Conservation (phyloP, 2,888 invertebrate species). For the Drosophila parthenogenetica region DNA sequence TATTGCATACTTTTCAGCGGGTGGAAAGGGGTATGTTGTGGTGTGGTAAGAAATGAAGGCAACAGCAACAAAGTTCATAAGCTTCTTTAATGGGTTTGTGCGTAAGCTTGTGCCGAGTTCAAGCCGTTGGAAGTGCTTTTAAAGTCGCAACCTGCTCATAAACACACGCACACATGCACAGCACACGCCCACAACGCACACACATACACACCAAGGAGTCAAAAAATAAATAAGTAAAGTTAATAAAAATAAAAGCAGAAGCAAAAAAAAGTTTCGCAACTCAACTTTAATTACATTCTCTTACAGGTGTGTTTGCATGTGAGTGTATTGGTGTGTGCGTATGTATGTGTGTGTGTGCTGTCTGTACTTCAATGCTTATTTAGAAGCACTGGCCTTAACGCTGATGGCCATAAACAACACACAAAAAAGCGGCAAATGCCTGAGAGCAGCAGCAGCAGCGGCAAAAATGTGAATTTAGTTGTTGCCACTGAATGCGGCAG, state of each 20-base stretch:
- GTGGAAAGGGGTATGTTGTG: background rate
- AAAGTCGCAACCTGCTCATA: constrained; percentile 62
- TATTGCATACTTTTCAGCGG: constrained; percentile 77
- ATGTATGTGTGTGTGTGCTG: constrained; percentile 16
- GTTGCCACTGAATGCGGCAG: constrained; percentile 54
- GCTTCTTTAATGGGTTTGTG: constrained; percentile 79
- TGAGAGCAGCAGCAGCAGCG: constrained; percentile 26
- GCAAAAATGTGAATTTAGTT: constrained; percentile 68
- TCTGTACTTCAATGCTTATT: constrained; percentile 72
- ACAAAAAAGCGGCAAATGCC: constrained; percentile 62
- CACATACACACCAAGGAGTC: constrained; percentile 22
- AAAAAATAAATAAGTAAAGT: constrained; percentile 75
- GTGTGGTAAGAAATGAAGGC: constrained; percentile 1
- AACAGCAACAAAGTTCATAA: constrained; percentile 68
- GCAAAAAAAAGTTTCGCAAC: constrained; percentile 71
- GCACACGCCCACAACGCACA: constrained; percentile 13
- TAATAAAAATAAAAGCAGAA: constrained; percentile 73
- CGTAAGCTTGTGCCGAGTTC: constrained; percentile 77
- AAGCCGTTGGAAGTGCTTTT: constrained; percentile 80
- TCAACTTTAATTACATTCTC: constrained; percentile 80
- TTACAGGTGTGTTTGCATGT: constrained; percentile 48
- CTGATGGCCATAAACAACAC: constrained; percentile 68
- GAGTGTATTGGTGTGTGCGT: constrained; percentile 12
- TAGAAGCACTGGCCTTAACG: constrained; percentile 67
- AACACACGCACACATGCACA: constrained; percentile 18